These are phyloP conservation scores for Emydura subglobosa DNA, from an alignment of 2,113 vertebrate species.

Conservation along the genomic window DNA sequence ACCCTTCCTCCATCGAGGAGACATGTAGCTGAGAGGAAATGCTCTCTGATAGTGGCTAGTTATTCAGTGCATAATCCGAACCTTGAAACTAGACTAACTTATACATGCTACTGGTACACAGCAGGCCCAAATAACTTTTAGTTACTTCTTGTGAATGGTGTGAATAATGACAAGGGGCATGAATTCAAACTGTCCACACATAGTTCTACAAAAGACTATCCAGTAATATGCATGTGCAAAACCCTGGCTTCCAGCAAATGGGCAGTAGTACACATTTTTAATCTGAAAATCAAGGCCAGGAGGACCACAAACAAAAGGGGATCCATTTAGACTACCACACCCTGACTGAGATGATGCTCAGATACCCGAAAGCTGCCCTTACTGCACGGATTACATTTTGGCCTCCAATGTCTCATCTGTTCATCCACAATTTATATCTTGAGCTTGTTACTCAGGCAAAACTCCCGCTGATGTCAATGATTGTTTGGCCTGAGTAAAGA, in stretches of 20 bases:
- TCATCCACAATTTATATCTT: not conserved
- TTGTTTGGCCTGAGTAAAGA: not conserved
- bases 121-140: rapidly evolving
- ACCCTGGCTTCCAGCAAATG: not conserved
- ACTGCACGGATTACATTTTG: not conserved
- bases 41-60: not conserved
- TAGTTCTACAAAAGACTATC: not conserved
- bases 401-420: constrained; percentile 12
- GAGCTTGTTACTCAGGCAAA: not conserved
- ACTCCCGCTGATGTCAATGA: not conserved
- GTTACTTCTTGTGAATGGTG: not conserved
- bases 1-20: not conserved
- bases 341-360: not conserved
- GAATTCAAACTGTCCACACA: rapidly evolving
- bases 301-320: not conserved
- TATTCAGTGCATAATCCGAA: not conserved
- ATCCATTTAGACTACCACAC: not conserved
- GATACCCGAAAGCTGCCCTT: constrained; percentile 15
- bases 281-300: not conserved
- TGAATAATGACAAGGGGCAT: not conserved
- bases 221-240: not conserved
- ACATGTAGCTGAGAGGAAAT: not conserved
- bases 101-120: rapidly evolving
- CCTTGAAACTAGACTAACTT: not conserved
- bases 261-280: not conserved